Evolutionary conservation across 2,797 vertebrate species (phyloP).

Genomic region (Megaceryle alcyon): DNA sequence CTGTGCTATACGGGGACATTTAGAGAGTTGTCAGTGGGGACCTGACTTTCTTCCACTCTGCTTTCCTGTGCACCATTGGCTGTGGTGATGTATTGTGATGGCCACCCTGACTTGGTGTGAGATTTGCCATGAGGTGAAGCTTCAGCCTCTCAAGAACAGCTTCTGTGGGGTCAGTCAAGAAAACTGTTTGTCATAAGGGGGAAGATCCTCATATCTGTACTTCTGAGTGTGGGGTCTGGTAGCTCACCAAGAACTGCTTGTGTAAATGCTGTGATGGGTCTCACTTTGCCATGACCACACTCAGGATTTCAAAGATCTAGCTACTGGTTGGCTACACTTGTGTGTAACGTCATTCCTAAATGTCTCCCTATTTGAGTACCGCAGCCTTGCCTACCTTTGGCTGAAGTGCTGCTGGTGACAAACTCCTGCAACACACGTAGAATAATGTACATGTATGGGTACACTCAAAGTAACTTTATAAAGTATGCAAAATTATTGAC

Average conservation of each 20-base stretch:
- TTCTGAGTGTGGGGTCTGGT: neutral
- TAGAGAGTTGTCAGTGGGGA: no score
- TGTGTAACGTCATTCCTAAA: neutral
- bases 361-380: neutral
- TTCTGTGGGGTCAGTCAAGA: neutral
- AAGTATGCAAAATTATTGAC: neutral
- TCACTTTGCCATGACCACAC: neutral
- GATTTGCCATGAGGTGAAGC: neutral
- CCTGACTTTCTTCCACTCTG: neutral
- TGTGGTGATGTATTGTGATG: neutral
- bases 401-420: neutral
- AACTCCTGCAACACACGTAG: neutral
- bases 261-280: neutral
- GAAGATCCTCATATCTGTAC: neutral
- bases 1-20: accelerated
- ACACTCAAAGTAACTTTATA: accelerated
- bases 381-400: neutral
- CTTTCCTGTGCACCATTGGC: neutral
- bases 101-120: neutral
- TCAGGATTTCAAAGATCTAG: neutral
- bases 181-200: neutral
- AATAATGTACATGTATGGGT: neutral
- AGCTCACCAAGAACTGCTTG: neutral
- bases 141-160: neutral
- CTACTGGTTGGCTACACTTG: neutral